phyloP scores from a whole-genome alignment of 2,113 vertebrate species.

The Mastomys coucha region DNA sequence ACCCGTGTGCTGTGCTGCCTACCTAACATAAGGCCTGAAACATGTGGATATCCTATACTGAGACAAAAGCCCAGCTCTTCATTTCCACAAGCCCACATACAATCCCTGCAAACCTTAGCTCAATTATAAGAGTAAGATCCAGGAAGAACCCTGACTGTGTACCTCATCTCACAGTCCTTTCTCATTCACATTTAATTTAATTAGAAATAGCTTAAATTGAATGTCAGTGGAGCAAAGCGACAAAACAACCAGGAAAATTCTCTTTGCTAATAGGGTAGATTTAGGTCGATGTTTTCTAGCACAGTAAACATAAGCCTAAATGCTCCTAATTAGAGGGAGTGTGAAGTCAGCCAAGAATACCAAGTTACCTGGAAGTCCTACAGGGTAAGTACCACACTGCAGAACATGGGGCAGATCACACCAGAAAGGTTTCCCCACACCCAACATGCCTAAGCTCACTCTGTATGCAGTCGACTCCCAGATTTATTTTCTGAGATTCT shows the following conservation, averaged over 20 bases:
- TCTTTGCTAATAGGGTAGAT: constrained; percentile 68
- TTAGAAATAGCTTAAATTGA: constrained; percentile 56
- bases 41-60: neutral
- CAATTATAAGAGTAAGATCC: neutral
- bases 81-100: neutral
- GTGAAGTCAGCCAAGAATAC: neutral
- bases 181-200: constrained; percentile 67
- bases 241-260: constrained; percentile 53
- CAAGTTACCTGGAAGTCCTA: neutral
- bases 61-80: neutral
- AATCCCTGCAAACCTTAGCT: neutral
- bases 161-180: neutral
- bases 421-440: neutral
- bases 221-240: constrained; percentile 64
- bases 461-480: neutral
- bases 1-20: neutral
- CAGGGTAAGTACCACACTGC: neutral
- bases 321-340: constrained; percentile 54
- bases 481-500: neutral
- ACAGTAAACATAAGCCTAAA: constrained; percentile 29
- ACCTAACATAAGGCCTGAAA: neutral
- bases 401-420: neutral
- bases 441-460: neutral
- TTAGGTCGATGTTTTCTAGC: constrained; percentile 64
- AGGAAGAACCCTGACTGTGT: neutral